Conservation (phyloP, 2,888 invertebrate species). For the Sericinus montela region DNA sequence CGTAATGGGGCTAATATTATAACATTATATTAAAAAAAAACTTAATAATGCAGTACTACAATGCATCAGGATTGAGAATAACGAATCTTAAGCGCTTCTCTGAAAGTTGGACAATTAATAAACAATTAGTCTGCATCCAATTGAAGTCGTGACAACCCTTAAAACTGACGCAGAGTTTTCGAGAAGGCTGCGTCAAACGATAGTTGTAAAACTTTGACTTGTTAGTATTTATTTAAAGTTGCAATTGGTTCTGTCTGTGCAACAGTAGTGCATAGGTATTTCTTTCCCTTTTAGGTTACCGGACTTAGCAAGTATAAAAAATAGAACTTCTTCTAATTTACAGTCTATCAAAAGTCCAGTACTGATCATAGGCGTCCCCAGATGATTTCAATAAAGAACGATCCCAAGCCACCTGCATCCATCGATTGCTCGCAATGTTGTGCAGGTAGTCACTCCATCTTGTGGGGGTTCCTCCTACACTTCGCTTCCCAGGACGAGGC, state of each 20-base stretch:
- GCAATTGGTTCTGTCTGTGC: background rate
- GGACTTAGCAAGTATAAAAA: too few species aligned
- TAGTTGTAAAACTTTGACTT: constrained; percentile 7
- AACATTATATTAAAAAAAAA: too few species aligned
- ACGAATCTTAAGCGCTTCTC: constrained; percentile 8
- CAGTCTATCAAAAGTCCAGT: too few species aligned
- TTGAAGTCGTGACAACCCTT: constrained; percentile 9
- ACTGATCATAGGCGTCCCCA: too few species aligned
- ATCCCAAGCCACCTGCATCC: too few species aligned
- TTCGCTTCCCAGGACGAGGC: too few species aligned
- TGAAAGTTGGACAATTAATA: constrained; percentile 18
- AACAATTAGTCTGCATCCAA: constrained; percentile 11
- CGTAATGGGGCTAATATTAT: too few species aligned
- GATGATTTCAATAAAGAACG: too few species aligned
- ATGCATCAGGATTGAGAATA: background rate
- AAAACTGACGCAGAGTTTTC: background rate
- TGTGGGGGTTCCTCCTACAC: too few species aligned
- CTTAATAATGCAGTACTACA: background rate
- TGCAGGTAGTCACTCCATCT: too few species aligned
- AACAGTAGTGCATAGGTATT: background rate
- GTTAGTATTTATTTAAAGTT: constrained; percentile 3
- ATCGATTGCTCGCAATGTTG: too few species aligned
- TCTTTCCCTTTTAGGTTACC: background rate
- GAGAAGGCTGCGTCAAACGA: background rate
- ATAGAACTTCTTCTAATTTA: too few species aligned